Percentiles rank a stretch among this genome's conserved stretches.
Evolutionary conservation across 1,140 invertebrate genomes (phyloP).

Genomic region (Drosophila gunungcola): DNA sequence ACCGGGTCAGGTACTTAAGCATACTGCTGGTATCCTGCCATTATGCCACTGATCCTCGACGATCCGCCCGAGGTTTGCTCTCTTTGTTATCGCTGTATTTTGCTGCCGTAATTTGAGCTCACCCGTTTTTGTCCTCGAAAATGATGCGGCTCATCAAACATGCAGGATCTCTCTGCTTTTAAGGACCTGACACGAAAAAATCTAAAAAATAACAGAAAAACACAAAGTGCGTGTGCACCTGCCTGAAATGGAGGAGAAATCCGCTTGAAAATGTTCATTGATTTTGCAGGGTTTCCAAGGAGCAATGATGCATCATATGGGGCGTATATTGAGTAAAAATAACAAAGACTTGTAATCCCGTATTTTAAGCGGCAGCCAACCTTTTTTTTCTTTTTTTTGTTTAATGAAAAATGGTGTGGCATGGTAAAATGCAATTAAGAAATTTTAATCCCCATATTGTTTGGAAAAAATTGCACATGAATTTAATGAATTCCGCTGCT

Average conservation of each 20-base stretch:
- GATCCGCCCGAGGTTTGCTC: slow-evolving; percentile 30
- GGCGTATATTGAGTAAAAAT: slow-evolving; percentile 1
- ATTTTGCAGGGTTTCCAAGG: slow-evolving; percentile 14
- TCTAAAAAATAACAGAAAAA: slow-evolving; percentile 14
- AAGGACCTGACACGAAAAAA: slow-evolving; percentile 34
- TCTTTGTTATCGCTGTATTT: slow-evolving; percentile 17
- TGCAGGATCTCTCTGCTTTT: slow-evolving; percentile 10
- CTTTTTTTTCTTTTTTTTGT: background rate
- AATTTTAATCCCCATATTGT: slow-evolving; percentile 13
- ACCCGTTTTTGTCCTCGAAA: slow-evolving; percentile 10
- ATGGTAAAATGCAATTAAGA: slow-evolving; percentile 1
- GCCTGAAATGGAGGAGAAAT: slow-evolving; percentile 21
- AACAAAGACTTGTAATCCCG: slow-evolving; percentile 11
- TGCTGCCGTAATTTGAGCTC: slow-evolving; percentile 59
- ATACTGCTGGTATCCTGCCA: slow-evolving; percentile 33
- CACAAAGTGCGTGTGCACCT: slow-evolving; percentile 20
- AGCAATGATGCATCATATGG: slow-evolving; percentile 31
- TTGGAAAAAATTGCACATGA: slow-evolving; percentile 23
- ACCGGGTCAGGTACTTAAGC: slow-evolving; percentile 54
- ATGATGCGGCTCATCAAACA: slow-evolving; percentile 7
- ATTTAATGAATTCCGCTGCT: background rate
- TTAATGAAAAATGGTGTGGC: background rate
- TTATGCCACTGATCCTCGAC: slow-evolving; percentile 34
- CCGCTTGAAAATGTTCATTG: slow-evolving; percentile 16
- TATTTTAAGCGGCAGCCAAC: background rate